Evolutionary conservation across 2,797 vertebrate species (phyloP).

Genomic region (Lagocephalus sceleratus): DNA sequence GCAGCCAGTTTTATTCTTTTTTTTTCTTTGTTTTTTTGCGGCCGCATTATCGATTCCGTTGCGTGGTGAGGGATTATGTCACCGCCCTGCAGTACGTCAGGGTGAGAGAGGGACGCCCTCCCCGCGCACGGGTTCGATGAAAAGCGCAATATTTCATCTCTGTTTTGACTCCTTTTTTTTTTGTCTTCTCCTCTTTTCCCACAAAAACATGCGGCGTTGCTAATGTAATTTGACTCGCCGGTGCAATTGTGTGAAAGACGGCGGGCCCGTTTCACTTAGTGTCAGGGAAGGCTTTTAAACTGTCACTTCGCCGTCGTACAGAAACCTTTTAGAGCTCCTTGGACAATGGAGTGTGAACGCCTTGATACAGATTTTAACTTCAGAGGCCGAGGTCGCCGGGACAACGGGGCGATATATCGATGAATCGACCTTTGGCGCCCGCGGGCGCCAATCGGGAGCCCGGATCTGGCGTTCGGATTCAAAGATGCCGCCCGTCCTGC

Average conservation of each 20-base stretch:
- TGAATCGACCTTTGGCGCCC: constrained; percentile 11
- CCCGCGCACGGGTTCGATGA: constrained; percentile 48
- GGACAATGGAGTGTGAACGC: constrained; percentile 61
- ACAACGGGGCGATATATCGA: constrained; percentile 1
- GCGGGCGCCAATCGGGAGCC: too few species aligned
- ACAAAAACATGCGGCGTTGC: constrained; percentile 73
- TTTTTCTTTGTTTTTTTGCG: constrained; percentile 13
- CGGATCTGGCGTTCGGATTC: too few species aligned
- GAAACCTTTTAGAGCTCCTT: constrained; percentile 74
- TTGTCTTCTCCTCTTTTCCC: not conserved
- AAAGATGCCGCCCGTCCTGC: too few species aligned
- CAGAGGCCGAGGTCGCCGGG: constrained; percentile 41
- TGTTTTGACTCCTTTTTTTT: constrained; percentile 51
- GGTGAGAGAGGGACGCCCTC: constrained; percentile 42
- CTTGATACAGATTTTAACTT: constrained; percentile 33
- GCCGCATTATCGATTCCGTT: constrained; percentile 32
- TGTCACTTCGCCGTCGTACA: constrained; percentile 73
- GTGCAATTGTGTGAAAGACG: constrained; percentile 79
- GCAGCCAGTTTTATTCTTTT: constrained; percentile 12
- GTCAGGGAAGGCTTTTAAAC: constrained; percentile 79
- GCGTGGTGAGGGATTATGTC: constrained; percentile 60
- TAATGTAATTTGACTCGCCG: constrained; percentile 79
- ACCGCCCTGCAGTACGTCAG: constrained; percentile 41
- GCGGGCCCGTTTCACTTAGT: constrained; percentile 66
- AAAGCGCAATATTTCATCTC: constrained; percentile 53